Base-by-base conservation (phyloP, 2,888 invertebrate species). In the Callimorpha dominula region DNA sequence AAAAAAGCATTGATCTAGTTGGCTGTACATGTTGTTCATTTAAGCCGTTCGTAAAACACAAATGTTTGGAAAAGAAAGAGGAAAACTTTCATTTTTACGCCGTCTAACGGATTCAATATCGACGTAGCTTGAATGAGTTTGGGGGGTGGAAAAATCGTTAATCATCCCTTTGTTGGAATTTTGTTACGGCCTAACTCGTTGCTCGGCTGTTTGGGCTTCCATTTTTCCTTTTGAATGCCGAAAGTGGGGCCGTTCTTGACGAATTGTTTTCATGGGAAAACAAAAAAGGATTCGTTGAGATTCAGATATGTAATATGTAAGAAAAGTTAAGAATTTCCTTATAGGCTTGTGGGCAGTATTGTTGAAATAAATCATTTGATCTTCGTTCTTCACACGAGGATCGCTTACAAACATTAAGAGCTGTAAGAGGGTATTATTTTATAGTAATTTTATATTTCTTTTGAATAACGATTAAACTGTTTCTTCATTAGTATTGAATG, bases 81-180 rank as follows among this genome's bases (percentile, higher is more conserved):
- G 91, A 92, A 94, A 95, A 95, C 93, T 95, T 95, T 94, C 94
- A 93, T 94, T 95, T 94, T 95, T 94, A 94, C 95, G 91, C 93
- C 91, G 93, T 90, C 94, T 93, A 94, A 92, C 93, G 94, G 94
- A 95, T 95, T 95, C 95, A 95, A 95, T 95, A 95, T 95, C 94
- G 95, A 92, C 94, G 93, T 89, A 91, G 92, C 93, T 94, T 94
- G 95, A 95, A 95, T 95, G 94, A 95, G 94, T 92, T 91, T 88
- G 85, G 91, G 90, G 90, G 91, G 93, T 91, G 89, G 91, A 92
- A 93, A 94, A 94, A 95, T 94, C 95, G 95, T 95, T 95, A 95
- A 95, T 95, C 95, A 95, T 95, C 88, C 94, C 94, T 94, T 95
- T 95, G 95, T 95, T 94, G 93, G 94, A 95, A 95, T 95, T 95